These are phyloP conservation scores for Sesamia inferens DNA, from an alignment of 2,888 invertebrate genomes.

Conservation along the genomic window DNA sequence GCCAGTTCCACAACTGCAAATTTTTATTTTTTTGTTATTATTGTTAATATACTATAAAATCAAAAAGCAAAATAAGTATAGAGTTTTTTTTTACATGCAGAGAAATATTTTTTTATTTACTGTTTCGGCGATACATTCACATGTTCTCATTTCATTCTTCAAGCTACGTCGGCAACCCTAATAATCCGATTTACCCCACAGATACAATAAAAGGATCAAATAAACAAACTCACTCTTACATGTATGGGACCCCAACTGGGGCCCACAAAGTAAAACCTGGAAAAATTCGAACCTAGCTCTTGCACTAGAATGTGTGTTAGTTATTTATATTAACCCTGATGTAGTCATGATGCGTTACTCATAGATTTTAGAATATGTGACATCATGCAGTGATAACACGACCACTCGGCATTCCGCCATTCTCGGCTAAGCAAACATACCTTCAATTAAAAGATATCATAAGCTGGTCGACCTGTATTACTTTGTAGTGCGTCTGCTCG, in stretches of 20 bases:
- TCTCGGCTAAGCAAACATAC: conserved; percentile 72
- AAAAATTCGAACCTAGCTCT: conserved; percentile 43
- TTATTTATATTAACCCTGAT: conserved; percentile 63
- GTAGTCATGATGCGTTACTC: conserved; percentile 68
- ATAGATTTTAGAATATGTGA: conserved; percentile 62
- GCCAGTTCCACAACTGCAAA: no score
- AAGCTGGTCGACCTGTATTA: conserved; percentile 13
- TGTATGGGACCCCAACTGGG: background rate
- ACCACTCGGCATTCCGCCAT: conserved; percentile 65
- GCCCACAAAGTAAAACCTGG: background rate
- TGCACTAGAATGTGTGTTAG: conserved; percentile 62
- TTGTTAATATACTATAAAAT: background rate
- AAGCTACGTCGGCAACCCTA: background rate
- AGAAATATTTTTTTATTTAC: background rate
- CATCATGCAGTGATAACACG: conserved; percentile 63
- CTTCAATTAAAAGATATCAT: conserved; percentile 64
- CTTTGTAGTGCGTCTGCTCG: background rate
- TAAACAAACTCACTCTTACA: no score
- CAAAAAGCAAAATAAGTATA: background rate
- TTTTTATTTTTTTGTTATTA: background rate
- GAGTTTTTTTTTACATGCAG: no score
- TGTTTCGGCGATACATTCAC: background rate
- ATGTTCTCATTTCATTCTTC: background rate
- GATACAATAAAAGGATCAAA: background rate
- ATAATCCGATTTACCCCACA: background rate